These are phyloP conservation scores for Bufo bufo DNA, from an alignment of 2,113 vertebrate species.

Conservation along the genomic window DNA sequence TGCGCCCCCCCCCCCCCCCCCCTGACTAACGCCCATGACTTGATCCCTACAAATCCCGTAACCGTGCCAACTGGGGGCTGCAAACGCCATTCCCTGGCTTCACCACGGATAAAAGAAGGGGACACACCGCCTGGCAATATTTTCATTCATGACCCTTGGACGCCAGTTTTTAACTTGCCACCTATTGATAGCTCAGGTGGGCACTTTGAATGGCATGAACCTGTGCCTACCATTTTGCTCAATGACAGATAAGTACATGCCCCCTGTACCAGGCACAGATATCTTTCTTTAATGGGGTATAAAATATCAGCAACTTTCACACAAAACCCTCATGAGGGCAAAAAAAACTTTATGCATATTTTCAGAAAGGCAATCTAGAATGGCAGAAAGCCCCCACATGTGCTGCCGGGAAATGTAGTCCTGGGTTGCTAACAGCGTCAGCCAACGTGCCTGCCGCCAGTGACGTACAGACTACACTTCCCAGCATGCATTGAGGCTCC, in stretches of 20 bases:
- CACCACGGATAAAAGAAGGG: too few species aligned
- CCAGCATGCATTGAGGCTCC: background rate
- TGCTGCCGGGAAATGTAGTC: conserved; percentile 18
- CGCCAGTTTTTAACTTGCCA: too few species aligned
- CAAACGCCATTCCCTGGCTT: too few species aligned
- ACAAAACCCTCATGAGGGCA: background rate
- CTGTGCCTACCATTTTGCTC: background rate
- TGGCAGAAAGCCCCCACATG: background rate
- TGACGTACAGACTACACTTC: conserved; percentile 16
- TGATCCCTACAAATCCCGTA: too few species aligned
- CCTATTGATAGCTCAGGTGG: background rate
- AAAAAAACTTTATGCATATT: conserved; percentile 38
- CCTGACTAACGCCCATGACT: too few species aligned
- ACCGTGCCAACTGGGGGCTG: too few species aligned
- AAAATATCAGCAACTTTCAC: background rate
- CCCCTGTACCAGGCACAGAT: too few species aligned
- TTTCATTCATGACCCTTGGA: too few species aligned
- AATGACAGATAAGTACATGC: background rate
- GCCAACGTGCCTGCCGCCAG: background rate
- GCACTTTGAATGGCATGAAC: conserved; percentile 39
- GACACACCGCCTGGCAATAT: too few species aligned
- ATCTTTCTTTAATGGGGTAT: too few species aligned
- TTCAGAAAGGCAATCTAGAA: conserved; percentile 14
- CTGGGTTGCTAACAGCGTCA: background rate
- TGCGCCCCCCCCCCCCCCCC: too few species aligned